These are phyloP conservation scores for Drosophila cognata DNA, from an alignment of 2,888 invertebrate genomes.

Conservation along the genomic window DNA sequence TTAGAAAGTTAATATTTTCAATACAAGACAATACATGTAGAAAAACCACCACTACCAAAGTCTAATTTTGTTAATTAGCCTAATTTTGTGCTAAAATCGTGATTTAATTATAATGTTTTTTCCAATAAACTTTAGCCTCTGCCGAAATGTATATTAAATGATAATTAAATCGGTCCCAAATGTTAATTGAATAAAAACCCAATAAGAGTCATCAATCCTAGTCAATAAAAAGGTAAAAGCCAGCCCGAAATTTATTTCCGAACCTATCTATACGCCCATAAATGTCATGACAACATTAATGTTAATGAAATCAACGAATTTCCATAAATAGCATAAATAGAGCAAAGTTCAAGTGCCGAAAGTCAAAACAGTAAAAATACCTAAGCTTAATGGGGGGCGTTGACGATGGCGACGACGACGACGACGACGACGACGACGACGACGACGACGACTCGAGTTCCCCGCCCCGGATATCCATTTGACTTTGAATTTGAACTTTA, in stretches of 20 bases:
- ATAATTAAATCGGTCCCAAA: background rate
- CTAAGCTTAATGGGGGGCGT: conserved; percentile 18
- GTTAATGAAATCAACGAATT: conserved; percentile 57
- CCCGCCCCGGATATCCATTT: conserved; percentile 7
- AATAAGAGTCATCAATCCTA: conserved; percentile 15
- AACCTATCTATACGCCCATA: conserved; percentile 9
- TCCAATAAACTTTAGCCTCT: background rate
- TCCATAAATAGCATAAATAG: conserved; percentile 41
- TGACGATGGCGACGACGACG: background rate
- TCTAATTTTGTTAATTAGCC: background rate
- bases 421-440: background rate
- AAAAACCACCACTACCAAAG: background rate
- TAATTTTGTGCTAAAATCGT: background rate
- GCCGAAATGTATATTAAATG: background rate
- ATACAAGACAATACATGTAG: background rate
- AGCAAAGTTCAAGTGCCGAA: conserved; percentile 22
- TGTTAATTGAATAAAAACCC: background rate
- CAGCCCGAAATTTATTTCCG: conserved; percentile 37
- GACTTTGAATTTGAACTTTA: conserved; percentile 49
- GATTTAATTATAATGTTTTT: background rate
- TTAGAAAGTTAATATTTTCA: background rate
- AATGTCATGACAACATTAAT: conserved; percentile 44
- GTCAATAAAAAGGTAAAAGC: conserved; percentile 36
- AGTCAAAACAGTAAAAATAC: background rate
- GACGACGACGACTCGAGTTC: conserved; percentile 1